phyloP scores from a whole-genome alignment of 2,113 vertebrate species.

The Lycaon pictus region DNA sequence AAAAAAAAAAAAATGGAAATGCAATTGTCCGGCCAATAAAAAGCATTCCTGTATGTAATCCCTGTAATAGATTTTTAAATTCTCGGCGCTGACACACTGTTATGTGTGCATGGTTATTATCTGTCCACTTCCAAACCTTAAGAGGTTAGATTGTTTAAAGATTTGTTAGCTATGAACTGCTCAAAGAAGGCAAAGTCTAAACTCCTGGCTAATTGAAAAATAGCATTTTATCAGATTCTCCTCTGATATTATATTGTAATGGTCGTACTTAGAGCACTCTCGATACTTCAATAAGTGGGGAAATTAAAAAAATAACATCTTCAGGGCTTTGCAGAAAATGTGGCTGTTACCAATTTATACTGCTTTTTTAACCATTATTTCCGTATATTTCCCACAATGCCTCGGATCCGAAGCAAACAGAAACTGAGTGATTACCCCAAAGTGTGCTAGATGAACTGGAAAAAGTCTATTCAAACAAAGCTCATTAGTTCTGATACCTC shows the following conservation, averaged over 20 bases:
- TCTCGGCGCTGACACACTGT: constrained; percentile 79
- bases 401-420: constrained; percentile 90
- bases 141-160: constrained; percentile 88
- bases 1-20: constrained; percentile 69
- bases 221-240: constrained; percentile 84
- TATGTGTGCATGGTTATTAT: constrained; percentile 84
- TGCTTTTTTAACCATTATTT: constrained; percentile 88
- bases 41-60: constrained; percentile 79
- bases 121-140: constrained; percentile 87
- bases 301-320: constrained; percentile 88
- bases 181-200: constrained; percentile 83
- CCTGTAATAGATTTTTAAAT: constrained; percentile 86
- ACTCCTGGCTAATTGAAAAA: constrained; percentile 87
- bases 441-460: constrained; percentile 96
- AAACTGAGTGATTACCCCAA: constrained; percentile 95
- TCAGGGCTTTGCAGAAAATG: constrained; percentile 85
- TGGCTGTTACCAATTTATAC: constrained; percentile 85
- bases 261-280: constrained; percentile 83
- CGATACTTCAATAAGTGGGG: constrained; percentile 85
- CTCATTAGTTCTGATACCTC: constrained; percentile 95
- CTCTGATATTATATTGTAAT: constrained; percentile 84
- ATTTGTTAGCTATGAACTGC: constrained; percentile 87
- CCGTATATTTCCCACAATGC: constrained; percentile 91
- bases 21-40: constrained; percentile 86
- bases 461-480: constrained; percentile 96